Percentiles rank a stretch among this genome's conserved stretches.
Conservation (phyloP, 2,888 invertebrate species). For the Parnassius glacialis region DNA sequence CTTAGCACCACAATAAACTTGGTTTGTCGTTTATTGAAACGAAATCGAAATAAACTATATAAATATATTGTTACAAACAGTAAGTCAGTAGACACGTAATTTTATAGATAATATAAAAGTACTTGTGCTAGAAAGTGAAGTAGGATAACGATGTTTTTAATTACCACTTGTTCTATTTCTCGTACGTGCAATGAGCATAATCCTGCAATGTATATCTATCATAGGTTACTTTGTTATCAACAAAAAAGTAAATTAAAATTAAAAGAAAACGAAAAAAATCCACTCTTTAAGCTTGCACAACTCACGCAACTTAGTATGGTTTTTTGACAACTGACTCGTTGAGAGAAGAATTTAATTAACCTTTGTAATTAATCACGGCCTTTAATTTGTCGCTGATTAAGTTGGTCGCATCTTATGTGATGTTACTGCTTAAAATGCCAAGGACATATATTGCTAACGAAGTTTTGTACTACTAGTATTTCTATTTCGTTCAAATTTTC, state of each 20-base stretch:
- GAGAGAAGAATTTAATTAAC: slow-evolving; percentile 21
- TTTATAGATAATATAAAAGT: slow-evolving; percentile 2
- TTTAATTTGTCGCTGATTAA: slow-evolving; percentile 15
- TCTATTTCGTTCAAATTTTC: no score
- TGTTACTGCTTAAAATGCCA: no score
- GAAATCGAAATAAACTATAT: neutral
- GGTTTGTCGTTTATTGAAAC: neutral
- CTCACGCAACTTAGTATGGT: neutral
- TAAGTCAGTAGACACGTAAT: neutral
- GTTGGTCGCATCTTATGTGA: neutral
- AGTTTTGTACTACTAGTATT: no score
- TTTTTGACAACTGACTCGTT: slow-evolving; percentile 3
- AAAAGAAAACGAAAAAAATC: neutral
- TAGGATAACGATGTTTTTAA: slow-evolving; percentile 13
- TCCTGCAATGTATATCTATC: no score
- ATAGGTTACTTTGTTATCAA: no score
- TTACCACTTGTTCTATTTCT: neutral
- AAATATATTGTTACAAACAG: neutral
- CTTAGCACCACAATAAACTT: neutral
- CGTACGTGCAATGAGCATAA: neutral
- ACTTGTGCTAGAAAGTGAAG: slow-evolving; percentile 12
- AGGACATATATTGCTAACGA: no score
- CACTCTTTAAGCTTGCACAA: neutral
- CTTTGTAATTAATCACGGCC: slow-evolving; percentile 7
- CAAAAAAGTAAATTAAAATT: no score